A percentile compares a stretch with the other conserved stretches of the same genome.
Evolutionary conservation across 2,888 invertebrate species (phyloP).

Genomic region (Sesia bembeciformis): DNA sequence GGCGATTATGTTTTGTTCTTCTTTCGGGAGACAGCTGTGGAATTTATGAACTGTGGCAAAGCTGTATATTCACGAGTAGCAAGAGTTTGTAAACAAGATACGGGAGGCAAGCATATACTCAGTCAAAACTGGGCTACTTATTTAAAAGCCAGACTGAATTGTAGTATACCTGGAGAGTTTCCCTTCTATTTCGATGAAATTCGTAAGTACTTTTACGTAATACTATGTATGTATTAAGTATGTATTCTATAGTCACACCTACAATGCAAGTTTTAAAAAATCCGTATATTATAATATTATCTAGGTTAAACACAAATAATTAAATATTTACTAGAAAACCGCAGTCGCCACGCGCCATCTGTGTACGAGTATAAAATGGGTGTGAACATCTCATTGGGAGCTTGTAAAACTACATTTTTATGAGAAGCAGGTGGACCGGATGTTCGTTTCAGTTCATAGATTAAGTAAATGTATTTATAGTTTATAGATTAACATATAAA

Average conservation of each 20-base stretch:
- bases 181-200: slow-evolving; percentile 86
- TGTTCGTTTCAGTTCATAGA: no score
- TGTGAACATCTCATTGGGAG: no score
- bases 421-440: no score
- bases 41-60: slow-evolving; percentile 80
- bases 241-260: background rate
- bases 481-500: no score
- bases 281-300: background rate
- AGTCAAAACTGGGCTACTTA: slow-evolving; percentile 81
- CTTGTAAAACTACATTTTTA: no score
- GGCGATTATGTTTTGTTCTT: slow-evolving; percentile 81
- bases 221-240: no score
- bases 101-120: slow-evolving; percentile 78
- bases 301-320: background rate
- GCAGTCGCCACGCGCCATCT: background rate
- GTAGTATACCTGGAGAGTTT: slow-evolving; percentile 82
- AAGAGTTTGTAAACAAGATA: slow-evolving; percentile 81
- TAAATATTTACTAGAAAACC: background rate
- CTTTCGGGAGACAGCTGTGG: slow-evolving; percentile 81
- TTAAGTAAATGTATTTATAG: no score
- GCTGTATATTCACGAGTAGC: slow-evolving; percentile 83
- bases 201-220: slow-evolving; percentile 57
- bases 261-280: background rate
- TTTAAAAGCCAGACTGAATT: slow-evolving; percentile 79
- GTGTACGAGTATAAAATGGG: no score